phyloP scores from a whole-genome alignment of 2,888 invertebrate species.

The Pachliopta kotzebuea region DNA sequence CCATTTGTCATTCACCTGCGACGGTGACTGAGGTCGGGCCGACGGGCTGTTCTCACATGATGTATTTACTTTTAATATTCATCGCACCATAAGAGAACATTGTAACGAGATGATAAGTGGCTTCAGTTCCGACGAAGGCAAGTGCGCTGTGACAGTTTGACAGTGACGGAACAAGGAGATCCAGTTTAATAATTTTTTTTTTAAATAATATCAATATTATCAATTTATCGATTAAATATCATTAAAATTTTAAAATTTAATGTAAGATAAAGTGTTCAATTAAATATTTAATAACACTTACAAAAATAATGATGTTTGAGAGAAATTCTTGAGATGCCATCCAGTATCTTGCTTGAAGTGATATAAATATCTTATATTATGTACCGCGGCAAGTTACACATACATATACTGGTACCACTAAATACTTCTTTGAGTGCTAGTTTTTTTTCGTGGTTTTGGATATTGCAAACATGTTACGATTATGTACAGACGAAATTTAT shows the following conservation, averaged over 20 bases:
- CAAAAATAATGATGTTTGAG: too few relatives aligned
- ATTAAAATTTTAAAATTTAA: neutral
- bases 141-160: slow-evolving; percentile 8
- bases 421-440: too few relatives aligned
- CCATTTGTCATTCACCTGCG: slow-evolving; percentile 12
- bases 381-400: too few relatives aligned
- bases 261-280: neutral
- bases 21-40: slow-evolving; percentile 8
- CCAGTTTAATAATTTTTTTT: slow-evolving; percentile 1
- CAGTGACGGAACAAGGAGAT: neutral
- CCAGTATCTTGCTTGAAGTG: too few relatives aligned
- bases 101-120: slow-evolving; percentile 17
- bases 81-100: slow-evolving; percentile 13
- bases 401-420: too few relatives aligned
- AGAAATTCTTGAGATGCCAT: too few relatives aligned
- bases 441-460: too few relatives aligned
- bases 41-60: slow-evolving; percentile 4
- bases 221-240: neutral
- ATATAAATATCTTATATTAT: too few relatives aligned
- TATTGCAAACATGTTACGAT: too few relatives aligned
- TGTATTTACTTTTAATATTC: slow-evolving; percentile 19
- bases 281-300: too few relatives aligned
- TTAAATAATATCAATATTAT: neutral
- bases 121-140: slow-evolving; percentile 8
- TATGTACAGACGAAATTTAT: too few relatives aligned